Conservation (phyloP, 2,113 vertebrate species). For the Capreolus pygargus region DNA sequence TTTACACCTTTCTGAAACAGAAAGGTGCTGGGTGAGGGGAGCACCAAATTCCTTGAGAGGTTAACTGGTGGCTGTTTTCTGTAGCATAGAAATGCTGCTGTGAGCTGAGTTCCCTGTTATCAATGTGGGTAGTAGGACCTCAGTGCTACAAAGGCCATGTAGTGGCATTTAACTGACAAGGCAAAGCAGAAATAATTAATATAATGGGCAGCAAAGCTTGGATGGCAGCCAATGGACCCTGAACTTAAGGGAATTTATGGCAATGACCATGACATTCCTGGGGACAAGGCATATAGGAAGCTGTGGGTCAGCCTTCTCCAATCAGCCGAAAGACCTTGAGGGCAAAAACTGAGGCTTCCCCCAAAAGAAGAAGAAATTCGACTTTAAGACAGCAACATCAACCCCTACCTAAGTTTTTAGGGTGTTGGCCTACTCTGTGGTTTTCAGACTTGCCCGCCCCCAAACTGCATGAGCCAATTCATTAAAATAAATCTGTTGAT, state of each 20-base stretch:
- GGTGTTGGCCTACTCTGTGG: neutral
- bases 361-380: neutral
- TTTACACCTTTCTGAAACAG: neutral
- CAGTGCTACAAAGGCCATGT: neutral
- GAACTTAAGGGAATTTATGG: neutral
- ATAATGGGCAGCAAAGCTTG: neutral
- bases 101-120: neutral
- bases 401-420: neutral
- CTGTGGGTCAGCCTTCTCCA: neutral
- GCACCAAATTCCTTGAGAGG: neutral
- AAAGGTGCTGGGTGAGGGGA: neutral
- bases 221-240: neutral
- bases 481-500: neutral
- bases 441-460: neutral
- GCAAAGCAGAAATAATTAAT: neutral
- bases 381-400: neutral
- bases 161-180: neutral
- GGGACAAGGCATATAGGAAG: neutral
- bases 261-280: neutral
- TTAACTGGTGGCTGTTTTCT: neutral
- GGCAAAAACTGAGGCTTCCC: neutral
- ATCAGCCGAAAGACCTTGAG: neutral
- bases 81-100: fast-evolving
- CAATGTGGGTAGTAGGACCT: neutral
- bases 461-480: neutral